These are phyloP conservation scores for Choreutis nemorana DNA, from an alignment of 2,888 invertebrate genomes.

Conservation along the genomic window DNA sequence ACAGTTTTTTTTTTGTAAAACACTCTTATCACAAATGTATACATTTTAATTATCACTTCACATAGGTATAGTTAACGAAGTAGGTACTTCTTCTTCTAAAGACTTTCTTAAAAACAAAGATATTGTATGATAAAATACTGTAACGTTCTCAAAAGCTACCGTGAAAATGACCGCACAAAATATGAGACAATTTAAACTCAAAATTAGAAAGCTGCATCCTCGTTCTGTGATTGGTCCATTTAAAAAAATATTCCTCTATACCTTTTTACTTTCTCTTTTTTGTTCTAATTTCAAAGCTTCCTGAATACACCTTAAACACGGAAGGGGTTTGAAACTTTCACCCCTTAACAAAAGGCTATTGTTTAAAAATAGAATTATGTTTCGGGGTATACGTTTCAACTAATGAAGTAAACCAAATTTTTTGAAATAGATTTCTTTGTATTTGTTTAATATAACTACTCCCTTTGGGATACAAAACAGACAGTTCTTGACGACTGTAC, in stretches of 20 bases:
- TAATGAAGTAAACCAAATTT: no score
- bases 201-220: conserved; percentile 53
- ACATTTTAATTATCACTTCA: no score
- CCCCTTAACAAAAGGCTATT: conserved; percentile 35
- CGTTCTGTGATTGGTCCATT: conserved; percentile 40
- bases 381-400: no score
- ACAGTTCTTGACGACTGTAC: no score
- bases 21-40: no score
- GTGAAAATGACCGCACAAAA: conserved; percentile 39
- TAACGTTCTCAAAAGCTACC: conserved; percentile 29
- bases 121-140: conserved; percentile 2
- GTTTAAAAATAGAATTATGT: background rate
- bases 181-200: conserved; percentile 28
- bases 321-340: conserved; percentile 56
- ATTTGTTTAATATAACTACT: no score
- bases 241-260: conserved; percentile 32
- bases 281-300: conserved; percentile 54
- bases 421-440: no score
- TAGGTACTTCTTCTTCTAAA: conserved; percentile 1
- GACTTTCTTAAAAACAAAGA: conserved; percentile 7
- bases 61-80: no score
- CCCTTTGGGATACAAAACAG: no score
- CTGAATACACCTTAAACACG: conserved; percentile 38
- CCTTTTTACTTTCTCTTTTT: conserved; percentile 59
- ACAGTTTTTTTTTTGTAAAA: no score